Conservation (phyloP, 2,888 invertebrate species). For the Aphodius sticticus region DNA sequence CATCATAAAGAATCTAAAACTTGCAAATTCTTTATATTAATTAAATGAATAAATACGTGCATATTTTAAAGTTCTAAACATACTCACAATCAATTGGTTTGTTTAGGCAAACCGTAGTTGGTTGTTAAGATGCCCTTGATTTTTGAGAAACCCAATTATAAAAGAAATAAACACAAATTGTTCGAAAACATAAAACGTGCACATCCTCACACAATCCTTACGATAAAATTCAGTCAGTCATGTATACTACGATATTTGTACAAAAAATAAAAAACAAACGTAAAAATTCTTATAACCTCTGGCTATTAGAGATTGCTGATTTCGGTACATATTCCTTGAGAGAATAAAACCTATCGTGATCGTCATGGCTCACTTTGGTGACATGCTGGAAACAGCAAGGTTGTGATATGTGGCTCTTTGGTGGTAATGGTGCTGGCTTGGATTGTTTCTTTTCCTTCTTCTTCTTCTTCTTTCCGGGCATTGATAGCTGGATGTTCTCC, state of each 20-base stretch:
- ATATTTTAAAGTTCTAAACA: slow-evolving; percentile 18
- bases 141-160: neutral
- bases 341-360: slow-evolving; percentile 71
- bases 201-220: neutral
- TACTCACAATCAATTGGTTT: neutral
- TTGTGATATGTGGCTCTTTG: slow-evolving; percentile 82
- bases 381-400: slow-evolving; percentile 88
- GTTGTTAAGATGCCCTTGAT: too few relatives aligned
- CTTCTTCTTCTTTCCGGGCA: slow-evolving; percentile 62
- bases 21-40: neutral
- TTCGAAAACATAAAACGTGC: neutral
- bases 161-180: neutral
- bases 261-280: neutral
- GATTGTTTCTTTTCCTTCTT: slow-evolving; percentile 64
- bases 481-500: slow-evolving; percentile 78
- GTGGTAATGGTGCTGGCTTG: slow-evolving; percentile 70
- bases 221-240: neutral
- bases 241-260: slow-evolving; percentile 4
- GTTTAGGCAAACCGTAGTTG: too few relatives aligned
- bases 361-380: slow-evolving; percentile 76
- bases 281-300: slow-evolving; percentile 28
- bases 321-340: slow-evolving; percentile 70
- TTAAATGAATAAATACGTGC: neutral
- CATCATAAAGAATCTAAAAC: neutral
- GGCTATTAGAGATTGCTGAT: slow-evolving; percentile 28